These are phyloP conservation scores for Haliclona indistincta DNA, from an alignment of 37 sponge, comb jelly and placozoan genomes.

Conservation along the genomic window DNA sequence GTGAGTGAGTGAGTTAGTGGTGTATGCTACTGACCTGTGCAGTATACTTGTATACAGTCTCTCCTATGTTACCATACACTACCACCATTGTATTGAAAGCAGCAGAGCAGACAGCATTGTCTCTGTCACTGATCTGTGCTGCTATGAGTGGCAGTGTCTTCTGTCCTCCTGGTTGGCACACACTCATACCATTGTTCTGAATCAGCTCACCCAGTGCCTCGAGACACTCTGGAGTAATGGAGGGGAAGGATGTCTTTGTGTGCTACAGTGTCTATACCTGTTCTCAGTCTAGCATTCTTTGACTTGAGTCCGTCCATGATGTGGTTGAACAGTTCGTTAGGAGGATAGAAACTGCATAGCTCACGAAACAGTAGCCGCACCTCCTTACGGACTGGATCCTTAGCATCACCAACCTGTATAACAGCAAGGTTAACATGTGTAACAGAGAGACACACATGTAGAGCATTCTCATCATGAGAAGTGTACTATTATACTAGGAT, in stretches of 20 bases:
- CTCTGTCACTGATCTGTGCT: slow-evolving; percentile 79
- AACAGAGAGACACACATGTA: no score
- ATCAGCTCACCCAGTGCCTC: slow-evolving; percentile 87
- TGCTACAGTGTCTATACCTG: slow-evolving; percentile 44
- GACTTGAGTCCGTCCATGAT: slow-evolving; percentile 88
- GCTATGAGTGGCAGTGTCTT: slow-evolving; percentile 82
- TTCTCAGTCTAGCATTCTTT: slow-evolving; percentile 82
- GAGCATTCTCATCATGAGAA: no score
- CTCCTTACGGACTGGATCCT: slow-evolving; percentile 87
- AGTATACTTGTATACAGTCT: slow-evolving; percentile 75
- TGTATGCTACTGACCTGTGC: slow-evolving; percentile 57
- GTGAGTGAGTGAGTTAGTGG: no score
- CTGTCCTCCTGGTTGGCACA: slow-evolving; percentile 84
- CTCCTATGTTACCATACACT: slow-evolving; percentile 82
- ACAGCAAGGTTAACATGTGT: neutral
- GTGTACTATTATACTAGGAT: no score
- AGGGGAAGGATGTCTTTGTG: no score
- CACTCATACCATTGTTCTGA: slow-evolving; percentile 73
- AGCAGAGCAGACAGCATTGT: slow-evolving; percentile 83
- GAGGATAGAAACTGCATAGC: slow-evolving; percentile 83
- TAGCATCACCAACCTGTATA: slow-evolving; percentile 82
- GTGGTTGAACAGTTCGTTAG: slow-evolving; percentile 64
- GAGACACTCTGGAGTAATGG: slow-evolving; percentile 72
- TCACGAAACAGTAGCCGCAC: slow-evolving; percentile 78
- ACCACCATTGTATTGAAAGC: slow-evolving; percentile 92